These are phyloP conservation scores for Rhynchotus rufescens DNA, from an alignment of 2,797 vertebrate genomes.

Conservation along the genomic window DNA sequence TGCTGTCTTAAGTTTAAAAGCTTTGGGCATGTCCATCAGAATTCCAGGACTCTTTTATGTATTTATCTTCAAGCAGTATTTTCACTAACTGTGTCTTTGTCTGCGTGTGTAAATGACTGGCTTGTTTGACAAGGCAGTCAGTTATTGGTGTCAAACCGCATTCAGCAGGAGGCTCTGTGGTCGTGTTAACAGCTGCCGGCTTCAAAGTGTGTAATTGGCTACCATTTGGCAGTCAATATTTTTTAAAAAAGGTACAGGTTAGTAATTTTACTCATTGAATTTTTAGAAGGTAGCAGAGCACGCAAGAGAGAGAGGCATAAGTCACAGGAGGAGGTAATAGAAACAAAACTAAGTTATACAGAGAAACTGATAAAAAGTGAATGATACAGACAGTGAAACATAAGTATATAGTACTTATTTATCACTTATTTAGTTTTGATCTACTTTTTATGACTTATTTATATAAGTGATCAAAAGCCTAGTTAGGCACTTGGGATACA, in stretches of 20 bases:
- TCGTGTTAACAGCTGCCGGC: conserved; percentile 11
- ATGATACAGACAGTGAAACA: background rate
- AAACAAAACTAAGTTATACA: background rate
- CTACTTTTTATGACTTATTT: background rate
- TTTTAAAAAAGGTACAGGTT: background rate
- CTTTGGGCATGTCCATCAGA: background rate
- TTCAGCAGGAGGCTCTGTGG: background rate
- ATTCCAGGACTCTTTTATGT: background rate
- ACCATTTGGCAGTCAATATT: background rate
- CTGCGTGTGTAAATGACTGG: background rate
- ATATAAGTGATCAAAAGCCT: conserved; percentile 8
- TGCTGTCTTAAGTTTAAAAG: background rate
- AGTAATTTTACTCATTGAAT: conserved; percentile 2
- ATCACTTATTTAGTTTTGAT: background rate
- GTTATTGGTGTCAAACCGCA: conserved; percentile 15
- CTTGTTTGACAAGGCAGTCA: background rate
- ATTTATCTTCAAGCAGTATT: background rate
- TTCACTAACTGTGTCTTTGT: background rate
- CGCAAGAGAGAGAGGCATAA: background rate
- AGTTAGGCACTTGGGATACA: background rate
- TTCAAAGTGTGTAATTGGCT: conserved; percentile 19
- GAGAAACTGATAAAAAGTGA: conserved; percentile 11
- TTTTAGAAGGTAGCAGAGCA: background rate
- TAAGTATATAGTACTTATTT: background rate
- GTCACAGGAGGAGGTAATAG: background rate